Evolutionary conservation across 2,888 invertebrate species (phyloP).

Genomic region (Cerastoderma edule): DNA sequence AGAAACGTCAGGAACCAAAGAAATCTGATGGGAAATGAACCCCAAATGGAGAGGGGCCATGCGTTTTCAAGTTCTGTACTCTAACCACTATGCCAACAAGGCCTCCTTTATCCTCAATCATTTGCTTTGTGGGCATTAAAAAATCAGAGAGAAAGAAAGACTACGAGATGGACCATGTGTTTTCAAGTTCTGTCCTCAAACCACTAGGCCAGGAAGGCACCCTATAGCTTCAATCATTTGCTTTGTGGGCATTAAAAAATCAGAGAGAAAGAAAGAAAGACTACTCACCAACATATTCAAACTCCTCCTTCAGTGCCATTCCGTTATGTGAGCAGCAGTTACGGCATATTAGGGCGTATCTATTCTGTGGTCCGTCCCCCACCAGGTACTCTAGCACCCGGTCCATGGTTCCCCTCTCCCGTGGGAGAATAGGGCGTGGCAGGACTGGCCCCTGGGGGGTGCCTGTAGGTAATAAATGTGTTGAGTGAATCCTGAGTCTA

Average conservation of each 20-base stretch:
- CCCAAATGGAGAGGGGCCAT: no score
- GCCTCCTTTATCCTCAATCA: not conserved
- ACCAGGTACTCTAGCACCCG: constrained; percentile 96
- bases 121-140: not conserved
- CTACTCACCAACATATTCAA: constrained; percentile 87
- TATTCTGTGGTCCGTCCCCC: constrained; percentile 96
- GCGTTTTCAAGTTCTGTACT: no score
- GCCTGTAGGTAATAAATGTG: constrained; percentile 43
- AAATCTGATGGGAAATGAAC: no score
- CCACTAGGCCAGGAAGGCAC: not conserved
- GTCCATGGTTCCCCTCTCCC: constrained; percentile 92
- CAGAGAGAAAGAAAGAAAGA: not conserved
- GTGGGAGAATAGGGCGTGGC: constrained; percentile 89
- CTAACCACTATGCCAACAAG: not conserved
- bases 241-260: not conserved
- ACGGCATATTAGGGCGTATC: constrained; percentile 97
- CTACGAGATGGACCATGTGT: no score
- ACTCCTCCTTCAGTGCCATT: constrained; percentile 90
- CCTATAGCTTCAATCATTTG: not conserved
- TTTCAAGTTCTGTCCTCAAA: no score
- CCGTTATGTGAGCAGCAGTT: constrained; percentile 97
- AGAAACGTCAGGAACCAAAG: no score
- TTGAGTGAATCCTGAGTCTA: not conserved
- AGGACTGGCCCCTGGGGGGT: constrained; percentile 77
- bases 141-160: not conserved